Evolutionary conservation across 2,888 invertebrate genomes (phyloP).

Genomic region (Celastrina argiolus): DNA sequence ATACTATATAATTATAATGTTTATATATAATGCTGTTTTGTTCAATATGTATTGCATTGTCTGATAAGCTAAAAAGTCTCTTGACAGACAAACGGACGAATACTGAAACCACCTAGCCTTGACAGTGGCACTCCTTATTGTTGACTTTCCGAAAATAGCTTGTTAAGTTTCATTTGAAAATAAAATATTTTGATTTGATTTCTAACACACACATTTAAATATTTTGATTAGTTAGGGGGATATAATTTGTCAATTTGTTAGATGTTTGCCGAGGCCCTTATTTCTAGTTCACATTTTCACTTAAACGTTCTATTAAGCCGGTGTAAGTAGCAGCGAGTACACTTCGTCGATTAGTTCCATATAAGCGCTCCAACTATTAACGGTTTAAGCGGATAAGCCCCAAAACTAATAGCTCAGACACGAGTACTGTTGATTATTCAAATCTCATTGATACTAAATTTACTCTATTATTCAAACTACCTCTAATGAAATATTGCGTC

Average conservation of each 20-base stretch:
- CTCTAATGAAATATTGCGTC: conserved; percentile 4
- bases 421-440: conserved; percentile 46
- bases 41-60: no score
- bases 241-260: neutral
- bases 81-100: no score
- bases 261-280: neutral
- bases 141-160: no score
- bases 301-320: neutral
- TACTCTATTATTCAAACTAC: conserved; percentile 19
- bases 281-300: neutral
- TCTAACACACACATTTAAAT: no score
- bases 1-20: no score
- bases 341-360: conserved; percentile 50
- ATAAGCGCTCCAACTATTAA: conserved; percentile 57
- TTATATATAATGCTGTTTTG: no score
- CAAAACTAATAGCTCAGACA: conserved; percentile 53
- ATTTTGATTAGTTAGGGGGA: no score
- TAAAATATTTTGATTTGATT: no score
- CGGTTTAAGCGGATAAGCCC: conserved; percentile 55
- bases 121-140: no score
- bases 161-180: no score
- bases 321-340: neutral
- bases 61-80: no score
- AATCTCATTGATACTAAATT: conserved; percentile 30
- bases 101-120: no score